Conservation (phyloP, 1,140 invertebrate genomes). For the Bombus affinis region DNA sequence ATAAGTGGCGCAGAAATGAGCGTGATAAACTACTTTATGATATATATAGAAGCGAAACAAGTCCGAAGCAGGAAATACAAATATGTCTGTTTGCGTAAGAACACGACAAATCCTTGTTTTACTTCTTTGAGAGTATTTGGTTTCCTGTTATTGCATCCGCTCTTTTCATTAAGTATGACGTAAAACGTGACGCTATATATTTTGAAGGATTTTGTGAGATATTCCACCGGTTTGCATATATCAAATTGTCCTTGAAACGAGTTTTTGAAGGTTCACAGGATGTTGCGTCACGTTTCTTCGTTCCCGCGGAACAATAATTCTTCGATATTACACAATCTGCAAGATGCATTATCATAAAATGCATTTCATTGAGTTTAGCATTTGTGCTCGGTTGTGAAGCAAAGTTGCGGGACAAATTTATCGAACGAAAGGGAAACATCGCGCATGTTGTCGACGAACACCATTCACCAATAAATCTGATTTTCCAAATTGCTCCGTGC, state of each 20-base stretch:
- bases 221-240: neutral
- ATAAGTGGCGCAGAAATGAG: fast-evolving
- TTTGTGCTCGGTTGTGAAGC: neutral
- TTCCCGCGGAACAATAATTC: neutral
- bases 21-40: neutral
- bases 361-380: slow-evolving; percentile 38
- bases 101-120: neutral
- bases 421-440: slow-evolving; percentile 25
- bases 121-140: neutral
- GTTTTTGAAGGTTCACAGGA: neutral
- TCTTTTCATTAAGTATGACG: neutral
- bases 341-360: slow-evolving; percentile 19
- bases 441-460: neutral
- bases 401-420: slow-evolving; percentile 5
- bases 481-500: neutral
- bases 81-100: neutral
- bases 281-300: slow-evolving; percentile 2
- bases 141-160: neutral
- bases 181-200: neutral
- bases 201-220: neutral
- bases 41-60: neutral
- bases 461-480: neutral
- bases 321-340: neutral
- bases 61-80: neutral
- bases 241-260: slow-evolving; percentile 19